phyloP scores from a whole-genome alignment of 2,888 invertebrate genomes.

The Habroteleia sp. region DNA sequence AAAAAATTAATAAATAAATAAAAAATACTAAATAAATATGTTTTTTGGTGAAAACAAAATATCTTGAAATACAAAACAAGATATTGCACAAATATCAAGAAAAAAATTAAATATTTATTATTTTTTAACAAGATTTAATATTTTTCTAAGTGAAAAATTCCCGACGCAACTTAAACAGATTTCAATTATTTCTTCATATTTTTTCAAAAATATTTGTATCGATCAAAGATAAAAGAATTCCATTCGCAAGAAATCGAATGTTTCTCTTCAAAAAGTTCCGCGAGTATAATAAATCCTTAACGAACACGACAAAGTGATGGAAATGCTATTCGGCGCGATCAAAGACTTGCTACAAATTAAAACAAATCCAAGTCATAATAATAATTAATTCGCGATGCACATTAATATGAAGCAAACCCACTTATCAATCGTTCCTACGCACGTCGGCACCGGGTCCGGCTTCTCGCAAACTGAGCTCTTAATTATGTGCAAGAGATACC shows the following conservation, averaged over 20 bases:
- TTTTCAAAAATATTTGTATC: too few species aligned
- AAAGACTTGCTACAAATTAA: conserved; percentile 77
- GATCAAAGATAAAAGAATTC: too few species aligned
- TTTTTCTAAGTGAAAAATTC: too few species aligned
- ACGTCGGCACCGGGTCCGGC: conserved; percentile 53
- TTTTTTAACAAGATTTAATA: too few species aligned
- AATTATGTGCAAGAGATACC: conserved; percentile 67
- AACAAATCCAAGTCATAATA: conserved; percentile 79
- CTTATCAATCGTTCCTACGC: conserved; percentile 68
- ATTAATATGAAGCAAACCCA: conserved; percentile 74
- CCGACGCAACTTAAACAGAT: too few species aligned
- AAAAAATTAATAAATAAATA: too few species aligned
- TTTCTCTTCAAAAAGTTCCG: conserved; percentile 7
- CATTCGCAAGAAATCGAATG: conserved; percentile 19
- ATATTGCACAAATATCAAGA: too few species aligned
- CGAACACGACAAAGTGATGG: conserved; percentile 69
- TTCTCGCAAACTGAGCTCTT: conserved; percentile 76
- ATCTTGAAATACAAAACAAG: too few species aligned
- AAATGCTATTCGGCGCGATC: conserved; percentile 77
- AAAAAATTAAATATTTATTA: too few species aligned
- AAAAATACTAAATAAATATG: too few species aligned
- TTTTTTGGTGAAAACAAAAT: too few species aligned
- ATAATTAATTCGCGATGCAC: conserved; percentile 78
- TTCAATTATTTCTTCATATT: too few species aligned
- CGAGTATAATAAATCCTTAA: conserved; percentile 33